These are phyloP conservation scores for Hirudo medicinalis DNA, from an alignment of 1,140 invertebrate species.

Conservation along the genomic window DNA sequence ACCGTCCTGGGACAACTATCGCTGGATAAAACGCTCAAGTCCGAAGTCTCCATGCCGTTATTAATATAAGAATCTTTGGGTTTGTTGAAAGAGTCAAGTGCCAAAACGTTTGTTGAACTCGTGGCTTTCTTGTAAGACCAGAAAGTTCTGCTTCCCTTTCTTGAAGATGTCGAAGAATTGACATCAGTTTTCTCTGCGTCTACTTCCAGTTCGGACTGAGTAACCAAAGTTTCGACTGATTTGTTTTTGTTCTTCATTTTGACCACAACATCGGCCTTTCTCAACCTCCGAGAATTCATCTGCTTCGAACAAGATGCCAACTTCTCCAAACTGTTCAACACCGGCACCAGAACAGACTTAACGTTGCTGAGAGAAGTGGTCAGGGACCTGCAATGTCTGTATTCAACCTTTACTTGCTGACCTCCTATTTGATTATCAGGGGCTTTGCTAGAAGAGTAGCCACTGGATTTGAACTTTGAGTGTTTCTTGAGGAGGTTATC, in stretches of 20 bases:
- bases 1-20: background rate
- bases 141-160: background rate
- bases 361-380: slow-evolving; percentile 7
- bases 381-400: background rate
- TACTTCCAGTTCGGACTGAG: background rate
- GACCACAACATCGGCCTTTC: background rate
- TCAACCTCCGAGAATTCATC: background rate
- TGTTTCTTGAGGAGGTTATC: background rate
- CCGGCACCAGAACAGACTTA: slow-evolving; percentile 1
- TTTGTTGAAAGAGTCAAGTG: background rate
- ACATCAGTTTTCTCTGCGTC: background rate
- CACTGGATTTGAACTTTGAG: background rate
- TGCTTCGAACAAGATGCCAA: slow-evolving; percentile 5
- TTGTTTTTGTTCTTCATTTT: slow-evolving; percentile 6
- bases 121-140: background rate
- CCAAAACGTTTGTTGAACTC: background rate
- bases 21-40: background rate
- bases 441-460: background rate
- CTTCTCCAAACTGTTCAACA: background rate
- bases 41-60: background rate
- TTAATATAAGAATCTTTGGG: background rate
- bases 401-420: background rate
- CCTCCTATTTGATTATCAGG: background rate
- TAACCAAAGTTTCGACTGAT: slow-evolving; percentile 7
- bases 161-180: background rate